Conservation (phyloP, 2,113 vertebrate species). For the Chaetura pelagica region DNA sequence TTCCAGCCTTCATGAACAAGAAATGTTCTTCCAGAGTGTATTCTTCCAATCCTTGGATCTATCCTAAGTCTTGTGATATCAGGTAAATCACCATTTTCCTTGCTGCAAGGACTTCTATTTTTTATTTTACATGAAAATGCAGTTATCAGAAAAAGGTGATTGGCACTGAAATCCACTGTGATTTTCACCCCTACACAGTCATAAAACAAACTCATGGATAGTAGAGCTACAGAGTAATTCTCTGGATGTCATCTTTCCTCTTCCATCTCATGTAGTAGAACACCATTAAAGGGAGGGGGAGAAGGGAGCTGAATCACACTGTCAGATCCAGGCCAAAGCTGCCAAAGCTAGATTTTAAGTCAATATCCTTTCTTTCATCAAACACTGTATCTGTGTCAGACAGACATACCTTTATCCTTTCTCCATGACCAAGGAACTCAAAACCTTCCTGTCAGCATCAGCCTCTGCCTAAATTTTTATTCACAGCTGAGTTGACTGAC, state of each 20-base stretch:
- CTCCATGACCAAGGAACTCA: neutral
- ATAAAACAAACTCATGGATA: neutral
- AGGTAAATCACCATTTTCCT: neutral
- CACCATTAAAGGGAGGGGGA: rapidly evolving
- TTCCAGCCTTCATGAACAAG: neutral
- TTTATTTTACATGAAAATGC: neutral
- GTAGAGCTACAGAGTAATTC: neutral
- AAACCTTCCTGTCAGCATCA: neutral
- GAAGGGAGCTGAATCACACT: neutral
- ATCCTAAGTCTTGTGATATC: neutral
- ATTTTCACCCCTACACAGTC: neutral
- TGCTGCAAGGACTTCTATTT: neutral
- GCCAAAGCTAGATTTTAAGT: neutral
- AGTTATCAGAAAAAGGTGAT: neutral
- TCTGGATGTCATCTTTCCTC: neutral
- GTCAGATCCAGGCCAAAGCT: neutral
- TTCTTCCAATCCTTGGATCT: neutral
- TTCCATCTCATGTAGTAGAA: neutral
- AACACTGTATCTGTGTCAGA: neutral
- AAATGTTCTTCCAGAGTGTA: neutral
- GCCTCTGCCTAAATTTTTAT: neutral
- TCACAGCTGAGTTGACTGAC: neutral
- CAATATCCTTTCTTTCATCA: neutral
- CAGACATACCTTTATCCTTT: neutral
- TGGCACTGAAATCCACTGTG: neutral